Conservation (phyloP, 2,113 vertebrate species). For the Apodemus speciosus region DNA sequence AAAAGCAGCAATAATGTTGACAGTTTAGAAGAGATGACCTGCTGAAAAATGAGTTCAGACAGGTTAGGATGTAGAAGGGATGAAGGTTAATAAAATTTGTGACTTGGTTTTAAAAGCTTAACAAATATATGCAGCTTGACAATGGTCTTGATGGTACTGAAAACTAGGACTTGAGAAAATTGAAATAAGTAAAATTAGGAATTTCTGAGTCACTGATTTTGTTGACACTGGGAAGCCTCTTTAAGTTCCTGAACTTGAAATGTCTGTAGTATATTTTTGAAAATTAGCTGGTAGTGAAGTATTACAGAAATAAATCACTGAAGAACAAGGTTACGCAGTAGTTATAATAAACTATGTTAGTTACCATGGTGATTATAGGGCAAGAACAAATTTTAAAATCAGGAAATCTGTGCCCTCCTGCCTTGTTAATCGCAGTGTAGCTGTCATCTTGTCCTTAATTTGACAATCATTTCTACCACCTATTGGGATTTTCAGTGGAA, state of each 20-base stretch:
- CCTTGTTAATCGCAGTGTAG: slow-evolving; percentile 15
- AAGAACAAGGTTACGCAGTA: neutral
- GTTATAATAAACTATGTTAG: neutral
- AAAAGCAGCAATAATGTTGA: neutral
- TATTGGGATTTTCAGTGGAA: slow-evolving; percentile 20
- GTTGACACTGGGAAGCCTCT: slow-evolving; percentile 9
- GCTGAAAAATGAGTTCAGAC: neutral
- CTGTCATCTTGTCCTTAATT: slow-evolving; percentile 13
- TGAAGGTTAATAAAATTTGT: neutral
- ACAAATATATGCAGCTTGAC: neutral
- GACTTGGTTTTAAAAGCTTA: slow-evolving; percentile 28
- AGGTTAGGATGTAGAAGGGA: neutral
- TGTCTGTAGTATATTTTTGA: slow-evolving; percentile 3
- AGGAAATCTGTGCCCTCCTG: neutral
- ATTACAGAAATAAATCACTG: neutral
- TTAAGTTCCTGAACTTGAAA: slow-evolving; percentile 25
- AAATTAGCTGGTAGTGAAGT: neutral
- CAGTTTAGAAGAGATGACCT: neutral
- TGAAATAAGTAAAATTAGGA: slow-evolving; percentile 21
- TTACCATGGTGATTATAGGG: slow-evolving; percentile 38
- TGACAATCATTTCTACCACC: neutral
- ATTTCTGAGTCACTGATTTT: slow-evolving; percentile 30
- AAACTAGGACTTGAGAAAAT: slow-evolving; percentile 13
- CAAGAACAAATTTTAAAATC: neutral
- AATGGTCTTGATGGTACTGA: neutral